Percentiles rank a stretch among this genome's conserved stretches.
These are phyloP conservation scores for Alloscopus bannaensis DNA, from an alignment of 2,888 invertebrate species.

Conservation along the genomic window DNA sequence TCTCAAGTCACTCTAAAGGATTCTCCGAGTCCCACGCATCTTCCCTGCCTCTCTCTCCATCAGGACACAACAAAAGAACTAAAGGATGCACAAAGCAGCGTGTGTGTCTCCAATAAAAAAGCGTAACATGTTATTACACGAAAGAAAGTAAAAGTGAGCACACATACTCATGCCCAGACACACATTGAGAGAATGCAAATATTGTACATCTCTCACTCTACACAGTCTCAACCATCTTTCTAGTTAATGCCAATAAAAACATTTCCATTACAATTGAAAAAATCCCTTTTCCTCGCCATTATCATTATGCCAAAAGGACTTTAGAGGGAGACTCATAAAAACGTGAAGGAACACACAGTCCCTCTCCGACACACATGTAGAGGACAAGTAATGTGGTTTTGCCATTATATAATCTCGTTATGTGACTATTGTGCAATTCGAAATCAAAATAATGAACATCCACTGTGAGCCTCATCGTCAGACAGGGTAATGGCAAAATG, in stretches of 20 bases:
- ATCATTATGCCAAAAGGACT: not conserved
- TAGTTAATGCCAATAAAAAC: conserved; percentile 45
- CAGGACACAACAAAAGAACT: too few species aligned
- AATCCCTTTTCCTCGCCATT: conserved; percentile 24
- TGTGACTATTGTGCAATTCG: conserved; percentile 39
- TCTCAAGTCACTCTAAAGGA: conserved; percentile 2
- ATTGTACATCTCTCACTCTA: not conserved
- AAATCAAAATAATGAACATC: conserved; percentile 38
- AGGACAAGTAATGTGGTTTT: conserved; percentile 6
- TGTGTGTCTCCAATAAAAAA: conserved; percentile 6
- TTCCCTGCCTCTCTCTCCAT: too few species aligned
- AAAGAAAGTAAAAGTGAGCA: conserved; percentile 1
- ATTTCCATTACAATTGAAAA: conserved; percentile 25
- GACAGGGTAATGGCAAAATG: conserved; percentile 25
- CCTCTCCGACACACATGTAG: not conserved
- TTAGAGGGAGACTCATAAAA: conserved; percentile 5
- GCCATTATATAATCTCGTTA: conserved; percentile 49
- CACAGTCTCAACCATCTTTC: not conserved
- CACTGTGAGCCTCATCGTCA: conserved; percentile 24
- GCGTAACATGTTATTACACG: conserved; percentile 8
- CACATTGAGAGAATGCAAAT: not conserved
- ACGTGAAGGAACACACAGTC: conserved; percentile 1
- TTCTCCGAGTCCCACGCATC: conserved; percentile 11
- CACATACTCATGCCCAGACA: not conserved
- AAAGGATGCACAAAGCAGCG: not conserved